Base-by-base conservation (phyloP, 53 echinoderm and acorn worm genomes). In the Glandiceps talaboti region DNA sequence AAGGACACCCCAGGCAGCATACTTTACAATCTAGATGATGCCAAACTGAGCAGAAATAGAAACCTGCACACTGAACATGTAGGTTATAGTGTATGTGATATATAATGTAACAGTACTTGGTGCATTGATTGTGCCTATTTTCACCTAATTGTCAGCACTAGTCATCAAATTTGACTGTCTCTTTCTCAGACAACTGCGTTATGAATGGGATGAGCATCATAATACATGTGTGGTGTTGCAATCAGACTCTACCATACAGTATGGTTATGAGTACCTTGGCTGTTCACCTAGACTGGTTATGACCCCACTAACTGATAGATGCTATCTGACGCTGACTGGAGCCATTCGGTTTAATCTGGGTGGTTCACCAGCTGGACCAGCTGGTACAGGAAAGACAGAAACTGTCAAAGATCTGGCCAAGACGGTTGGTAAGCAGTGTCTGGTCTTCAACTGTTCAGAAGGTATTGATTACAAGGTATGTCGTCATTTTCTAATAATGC, bases 321-420 rank as follows among this genome's bases (percentile, higher is more conserved):
- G 99, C 82, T 97, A 97, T 45, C 85, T 97, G 75, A 97, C 99
- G 1, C 79, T 97, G 79, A 91, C 93, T 32, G 99, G 99, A 29
- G 99, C 99, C 82, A 86, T 97, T 77, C 85, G 89, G 72, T 90
- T 97, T 1, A 88, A 97, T 82, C 89, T 97, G 29, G 99, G 99
- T 1, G 93, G 99, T 25, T 97, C 99, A 1, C 99, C 99, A 0
- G 99, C 99, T 27, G 99, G 99, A 14, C 99, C 99, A 20, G 99
- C 99, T 14, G 99, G 99, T 1, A 97, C 99, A 0, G 99, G 99
- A n/a, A 97, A 97, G 82, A 97, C 99, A 29, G 99, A 97, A 88
- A 97, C 99, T 1, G 99, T 97, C 80, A 97, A 97, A 75, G 99
- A 97, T 77, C 83, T 97, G 75, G 99, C 99, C 77, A 97, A 97